Conservation (phyloP, 2,888 invertebrate genomes). For the Synanthedon formicaeformis region DNA sequence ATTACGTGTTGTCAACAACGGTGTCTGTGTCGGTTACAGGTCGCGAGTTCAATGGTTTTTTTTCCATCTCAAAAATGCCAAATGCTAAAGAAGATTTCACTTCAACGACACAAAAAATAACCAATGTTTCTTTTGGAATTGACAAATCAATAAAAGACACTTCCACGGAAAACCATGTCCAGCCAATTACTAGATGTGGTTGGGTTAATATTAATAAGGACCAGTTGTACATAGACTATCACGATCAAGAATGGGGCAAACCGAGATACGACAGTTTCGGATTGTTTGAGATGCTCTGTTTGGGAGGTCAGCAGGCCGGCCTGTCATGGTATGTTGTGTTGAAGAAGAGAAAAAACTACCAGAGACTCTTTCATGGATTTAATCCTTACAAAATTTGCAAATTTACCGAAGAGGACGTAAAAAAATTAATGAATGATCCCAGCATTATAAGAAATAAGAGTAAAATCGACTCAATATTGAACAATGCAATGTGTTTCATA, state of each 20-base stretch:
- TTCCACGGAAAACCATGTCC: no score
- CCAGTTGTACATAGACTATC: slow-evolving; percentile 44
- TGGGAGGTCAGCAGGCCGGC: slow-evolving; percentile 61
- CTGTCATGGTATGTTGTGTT: slow-evolving; percentile 54
- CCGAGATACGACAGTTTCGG: slow-evolving; percentile 30
- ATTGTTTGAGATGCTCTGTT: slow-evolving; percentile 55
- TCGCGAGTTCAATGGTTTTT: no score
- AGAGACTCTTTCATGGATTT: slow-evolving; percentile 35
- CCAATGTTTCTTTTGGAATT: no score
- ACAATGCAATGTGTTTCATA: slow-evolving; percentile 43
- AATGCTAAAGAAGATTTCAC: no score
- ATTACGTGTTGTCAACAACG: no score
- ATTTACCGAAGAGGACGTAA: slow-evolving; percentile 24
- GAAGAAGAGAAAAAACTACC: slow-evolving; percentile 47
- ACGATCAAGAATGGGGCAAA: slow-evolving; percentile 57
- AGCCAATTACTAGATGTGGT: slow-evolving; percentile 24
- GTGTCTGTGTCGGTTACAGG: no score
- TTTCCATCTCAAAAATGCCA: no score
- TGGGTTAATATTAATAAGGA: slow-evolving; percentile 46
- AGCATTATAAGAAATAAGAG: slow-evolving; percentile 42
- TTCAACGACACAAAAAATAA: no score
- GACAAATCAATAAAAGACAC: no score
- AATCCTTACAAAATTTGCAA: slow-evolving; percentile 32
- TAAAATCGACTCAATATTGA: slow-evolving; percentile 46
- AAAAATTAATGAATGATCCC: slow-evolving; percentile 19